Evolutionary conservation across 2,797 vertebrate species (phyloP).

Genomic region (Rhodeus uyekii): DNA sequence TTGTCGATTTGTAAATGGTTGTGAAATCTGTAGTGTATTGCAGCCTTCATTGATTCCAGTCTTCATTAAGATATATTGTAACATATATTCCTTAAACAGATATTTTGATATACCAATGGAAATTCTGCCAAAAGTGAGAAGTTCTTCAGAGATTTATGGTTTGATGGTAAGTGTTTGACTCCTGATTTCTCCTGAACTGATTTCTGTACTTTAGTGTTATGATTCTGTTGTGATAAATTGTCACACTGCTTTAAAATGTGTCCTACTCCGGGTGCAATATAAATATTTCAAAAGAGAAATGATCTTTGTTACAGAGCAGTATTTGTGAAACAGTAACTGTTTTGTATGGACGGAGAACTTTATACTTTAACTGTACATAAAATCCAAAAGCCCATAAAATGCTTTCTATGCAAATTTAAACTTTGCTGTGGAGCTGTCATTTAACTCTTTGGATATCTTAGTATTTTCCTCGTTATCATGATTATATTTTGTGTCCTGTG

Average conservation of each 20-base stretch:
- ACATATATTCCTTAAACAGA: constrained; percentile 66
- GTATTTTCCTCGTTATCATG: constrained; percentile 63
- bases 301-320: constrained; percentile 9
- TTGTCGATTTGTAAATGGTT: background rate
- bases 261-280: background rate
- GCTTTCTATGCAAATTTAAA: background rate
- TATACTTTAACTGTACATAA: background rate
- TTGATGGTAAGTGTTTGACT: constrained; percentile 83
- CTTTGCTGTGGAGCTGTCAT: background rate
- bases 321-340: constrained; percentile 6
- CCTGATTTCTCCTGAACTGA: background rate
- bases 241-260: background rate
- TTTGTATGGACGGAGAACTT: no score
- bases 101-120: constrained; percentile 97
- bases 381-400: background rate
- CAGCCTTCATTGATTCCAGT: background rate
- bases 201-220: background rate
- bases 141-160: constrained; percentile 97
- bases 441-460: constrained; percentile 45
- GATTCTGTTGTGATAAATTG: background rate
- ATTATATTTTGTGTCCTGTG: constrained; percentile 69
- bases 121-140: constrained; percentile 92
- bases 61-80: background rate
- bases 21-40: no score
- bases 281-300: background rate